A percentile compares a stretch with the other conserved stretches of the same genome.
Evolutionary conservation across 2,888 invertebrate species (phyloP).

Genomic region (Drosophila prolongata): DNA sequence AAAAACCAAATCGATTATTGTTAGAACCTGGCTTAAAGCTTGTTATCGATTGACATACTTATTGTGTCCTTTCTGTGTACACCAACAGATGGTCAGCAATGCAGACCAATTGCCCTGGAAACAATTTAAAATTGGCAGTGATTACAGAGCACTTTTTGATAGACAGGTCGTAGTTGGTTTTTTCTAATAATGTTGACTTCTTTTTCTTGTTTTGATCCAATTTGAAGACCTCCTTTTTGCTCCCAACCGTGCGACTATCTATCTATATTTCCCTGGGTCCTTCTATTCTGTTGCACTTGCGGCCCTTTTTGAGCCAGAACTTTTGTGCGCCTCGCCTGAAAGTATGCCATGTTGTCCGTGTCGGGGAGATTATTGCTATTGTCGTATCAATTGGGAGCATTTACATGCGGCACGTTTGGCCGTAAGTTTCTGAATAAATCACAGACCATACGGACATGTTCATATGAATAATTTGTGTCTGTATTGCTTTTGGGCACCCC

Average conservation of each 20-base stretch:
- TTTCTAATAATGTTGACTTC: conserved; percentile 1
- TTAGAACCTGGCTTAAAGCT: too few species aligned
- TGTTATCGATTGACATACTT: conserved; percentile 5
- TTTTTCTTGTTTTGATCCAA: conserved; percentile 2
- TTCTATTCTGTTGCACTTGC: background rate
- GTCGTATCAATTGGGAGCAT: conserved; percentile 54
- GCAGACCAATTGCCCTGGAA: background rate
- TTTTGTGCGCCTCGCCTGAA: conserved; percentile 24
- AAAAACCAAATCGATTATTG: too few species aligned
- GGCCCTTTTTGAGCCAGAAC: conserved; percentile 6
- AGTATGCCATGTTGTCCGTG: conserved; percentile 52
- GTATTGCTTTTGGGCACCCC: background rate
- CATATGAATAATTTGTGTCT: conserved; percentile 30
- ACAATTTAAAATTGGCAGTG: conserved; percentile 2
- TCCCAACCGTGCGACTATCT: too few species aligned
- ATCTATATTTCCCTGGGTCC: background rate
- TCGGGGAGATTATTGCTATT: conserved; percentile 24
- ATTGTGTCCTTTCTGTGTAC: background rate
- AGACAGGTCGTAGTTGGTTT: conserved; percentile 10
- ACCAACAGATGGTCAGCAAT: background rate
- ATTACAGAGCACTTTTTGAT: conserved; percentile 1
- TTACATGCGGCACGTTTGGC: conserved; percentile 10
- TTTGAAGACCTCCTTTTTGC: conserved; percentile 10
- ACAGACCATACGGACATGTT: conserved; percentile 23
- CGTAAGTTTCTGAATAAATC: conserved; percentile 27